Conservation (phyloP, 2,797 vertebrate species). For the Rhabdomys pumilio region DNA sequence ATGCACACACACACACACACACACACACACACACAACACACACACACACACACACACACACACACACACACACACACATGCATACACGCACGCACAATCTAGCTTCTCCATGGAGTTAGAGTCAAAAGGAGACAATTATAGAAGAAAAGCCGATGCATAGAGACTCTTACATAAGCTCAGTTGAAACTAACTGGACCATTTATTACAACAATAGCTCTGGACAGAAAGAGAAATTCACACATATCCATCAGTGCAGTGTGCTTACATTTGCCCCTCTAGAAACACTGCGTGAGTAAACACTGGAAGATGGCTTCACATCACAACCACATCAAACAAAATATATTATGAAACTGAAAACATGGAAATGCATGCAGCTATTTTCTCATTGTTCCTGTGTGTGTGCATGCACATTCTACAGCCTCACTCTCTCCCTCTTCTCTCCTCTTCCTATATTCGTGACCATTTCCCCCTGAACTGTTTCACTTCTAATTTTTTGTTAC, state of each 20-base stretch:
- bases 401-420: too few species aligned
- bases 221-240: neutral
- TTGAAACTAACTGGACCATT: neutral
- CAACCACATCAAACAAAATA: too few species aligned
- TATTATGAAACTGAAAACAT: neutral
- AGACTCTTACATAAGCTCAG: neutral
- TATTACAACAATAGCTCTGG: neutral
- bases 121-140: neutral
- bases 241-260: too few species aligned
- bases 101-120: neutral
- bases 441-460: too few species aligned
- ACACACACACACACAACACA: neutral
- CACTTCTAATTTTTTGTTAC: neutral
- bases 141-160: neutral
- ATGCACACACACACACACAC: neutral
- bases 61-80: neutral
- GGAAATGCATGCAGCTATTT: too few species aligned
- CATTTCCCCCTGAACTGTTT: neutral
- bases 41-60: neutral
- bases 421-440: neutral
- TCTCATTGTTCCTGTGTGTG: neutral
- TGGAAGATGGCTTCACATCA: neutral
- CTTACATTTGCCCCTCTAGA: too few species aligned
- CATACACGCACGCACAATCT: neutral
- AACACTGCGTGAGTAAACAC: neutral